Percentiles rank a stretch among this genome's conserved stretches.
Conservation (phyloP, 2,113 vertebrate genomes). For the Engystomops pustulosus region DNA sequence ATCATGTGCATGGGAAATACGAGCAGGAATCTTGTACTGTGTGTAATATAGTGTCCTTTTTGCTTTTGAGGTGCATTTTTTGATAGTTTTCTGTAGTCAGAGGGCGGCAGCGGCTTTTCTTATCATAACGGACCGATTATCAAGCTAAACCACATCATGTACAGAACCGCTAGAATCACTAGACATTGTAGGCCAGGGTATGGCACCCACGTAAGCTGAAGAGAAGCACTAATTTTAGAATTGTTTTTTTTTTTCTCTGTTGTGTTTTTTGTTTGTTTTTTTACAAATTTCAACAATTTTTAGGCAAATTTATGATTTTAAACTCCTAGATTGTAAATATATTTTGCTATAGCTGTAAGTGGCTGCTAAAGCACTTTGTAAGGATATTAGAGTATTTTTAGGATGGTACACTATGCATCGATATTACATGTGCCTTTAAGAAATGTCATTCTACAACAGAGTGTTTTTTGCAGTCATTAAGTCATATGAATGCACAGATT, state of each 20-base stretch:
- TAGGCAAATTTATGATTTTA: constrained; percentile 84
- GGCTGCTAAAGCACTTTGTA: constrained; percentile 90
- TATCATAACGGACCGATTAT: constrained; percentile 68
- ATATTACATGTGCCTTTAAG: constrained; percentile 83
- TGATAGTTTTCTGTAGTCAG: constrained; percentile 64
- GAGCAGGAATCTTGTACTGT: constrained; percentile 25
- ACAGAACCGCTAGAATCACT: constrained; percentile 78
- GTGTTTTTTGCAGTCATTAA: constrained; percentile 85
- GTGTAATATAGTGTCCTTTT: background rate
- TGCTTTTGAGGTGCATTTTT: constrained; percentile 78
- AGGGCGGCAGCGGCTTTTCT: constrained; percentile 71
- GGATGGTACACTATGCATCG: constrained; percentile 91
- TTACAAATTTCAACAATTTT: constrained; percentile 71
- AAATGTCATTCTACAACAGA: constrained; percentile 76
- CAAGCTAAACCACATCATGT: constrained; percentile 77
- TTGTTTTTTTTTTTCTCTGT: constrained; percentile 72
- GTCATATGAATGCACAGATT: constrained; percentile 90
- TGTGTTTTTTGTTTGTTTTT: constrained; percentile 33
- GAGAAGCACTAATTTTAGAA: constrained; percentile 95
- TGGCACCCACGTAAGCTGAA: constrained; percentile 88
- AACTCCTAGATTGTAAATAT: constrained; percentile 92
- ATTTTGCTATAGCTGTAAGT: constrained; percentile 85
- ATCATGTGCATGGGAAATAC: background rate
- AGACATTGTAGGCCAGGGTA: constrained; percentile 79
- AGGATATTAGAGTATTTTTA: constrained; percentile 79